Evolutionary conservation across 2,888 invertebrate species (phyloP).

Genomic region (Tiliacea citrago): DNA sequence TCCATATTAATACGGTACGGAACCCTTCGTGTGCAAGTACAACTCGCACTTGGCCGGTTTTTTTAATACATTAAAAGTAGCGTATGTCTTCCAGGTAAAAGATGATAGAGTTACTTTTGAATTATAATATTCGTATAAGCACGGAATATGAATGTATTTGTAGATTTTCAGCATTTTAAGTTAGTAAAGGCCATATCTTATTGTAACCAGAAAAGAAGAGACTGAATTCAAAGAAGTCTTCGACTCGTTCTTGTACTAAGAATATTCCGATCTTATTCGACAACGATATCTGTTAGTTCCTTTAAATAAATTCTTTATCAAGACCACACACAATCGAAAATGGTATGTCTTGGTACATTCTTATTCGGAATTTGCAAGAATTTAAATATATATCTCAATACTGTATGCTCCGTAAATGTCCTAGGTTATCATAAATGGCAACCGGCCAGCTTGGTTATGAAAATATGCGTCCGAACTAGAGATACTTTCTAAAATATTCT

Average conservation of each 20-base stretch:
- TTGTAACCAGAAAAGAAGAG: not conserved
- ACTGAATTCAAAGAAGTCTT: not conserved
- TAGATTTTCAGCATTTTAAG: too few species aligned
- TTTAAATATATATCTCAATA: constrained; percentile 40
- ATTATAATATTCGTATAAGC: too few species aligned
- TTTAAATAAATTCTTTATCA: constrained; percentile 19
- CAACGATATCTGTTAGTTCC: not conserved
- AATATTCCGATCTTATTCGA: not conserved
- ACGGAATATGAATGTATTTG: too few species aligned
- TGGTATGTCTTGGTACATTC: constrained; percentile 11
- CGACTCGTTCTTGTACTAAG: too few species aligned
- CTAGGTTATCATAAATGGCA: constrained; percentile 43
- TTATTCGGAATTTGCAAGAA: constrained; percentile 26
- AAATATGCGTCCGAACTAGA: constrained; percentile 14
- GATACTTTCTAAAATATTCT: constrained; percentile 26
- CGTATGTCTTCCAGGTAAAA: too few species aligned
- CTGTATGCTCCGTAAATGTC: not conserved
- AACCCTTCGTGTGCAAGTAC: too few species aligned
- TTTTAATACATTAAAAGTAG: too few species aligned
- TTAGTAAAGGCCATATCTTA: too few species aligned
- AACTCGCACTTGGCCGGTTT: too few species aligned
- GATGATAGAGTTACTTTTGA: too few species aligned
- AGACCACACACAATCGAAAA: not conserved
- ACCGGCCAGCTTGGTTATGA: constrained; percentile 34
- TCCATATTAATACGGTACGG: too few species aligned